A percentile compares a stretch with the other conserved stretches of the same genome.
Evolutionary conservation across 2,113 vertebrate genomes (phyloP).

Genomic region (Pelobates fuscus): DNA sequence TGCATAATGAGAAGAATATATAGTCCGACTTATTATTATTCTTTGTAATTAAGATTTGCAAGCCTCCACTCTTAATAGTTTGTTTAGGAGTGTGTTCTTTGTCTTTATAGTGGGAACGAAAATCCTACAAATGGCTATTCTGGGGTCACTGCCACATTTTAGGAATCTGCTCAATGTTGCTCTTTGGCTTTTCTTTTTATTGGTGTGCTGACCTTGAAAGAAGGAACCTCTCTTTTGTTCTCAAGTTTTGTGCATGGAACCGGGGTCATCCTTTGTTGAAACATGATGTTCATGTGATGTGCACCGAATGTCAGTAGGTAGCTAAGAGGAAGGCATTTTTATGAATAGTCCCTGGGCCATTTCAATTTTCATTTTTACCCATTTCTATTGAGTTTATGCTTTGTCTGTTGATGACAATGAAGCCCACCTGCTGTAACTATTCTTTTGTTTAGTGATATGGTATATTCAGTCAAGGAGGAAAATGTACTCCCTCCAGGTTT

Average conservation of each 20-base stretch:
- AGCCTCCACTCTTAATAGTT: too few relatives aligned
- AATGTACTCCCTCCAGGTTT: too few relatives aligned
- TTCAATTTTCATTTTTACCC: conserved; percentile 16
- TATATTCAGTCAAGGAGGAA: too few relatives aligned
- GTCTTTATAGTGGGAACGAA: not conserved
- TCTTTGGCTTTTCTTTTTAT: conserved; percentile 45
- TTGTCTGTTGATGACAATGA: conserved; percentile 39
- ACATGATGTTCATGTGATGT: conserved; percentile 39
- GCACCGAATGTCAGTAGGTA: conserved; percentile 37
- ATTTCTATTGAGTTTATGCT: conserved; percentile 25
- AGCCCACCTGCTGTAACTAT: conserved; percentile 26
- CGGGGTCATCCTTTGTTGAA: conserved; percentile 44
- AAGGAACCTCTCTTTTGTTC: conserved; percentile 36
- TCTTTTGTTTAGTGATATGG: conserved; percentile 41
- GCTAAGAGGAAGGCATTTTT: conserved; percentile 18
- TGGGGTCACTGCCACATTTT: conserved; percentile 33
- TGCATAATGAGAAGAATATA: too few relatives aligned
- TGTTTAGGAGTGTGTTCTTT: too few relatives aligned
- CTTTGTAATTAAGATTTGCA: too few relatives aligned
- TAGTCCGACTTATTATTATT: too few relatives aligned
- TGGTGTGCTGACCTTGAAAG: conserved; percentile 36
- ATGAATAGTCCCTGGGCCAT: conserved; percentile 30
- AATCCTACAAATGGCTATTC: conserved; percentile 10
- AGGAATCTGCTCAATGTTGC: conserved; percentile 32
- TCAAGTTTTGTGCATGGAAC: conserved; percentile 25